Base-by-base conservation (phyloP, 2,113 vertebrate species). In the Hyaena hyaena region DNA sequence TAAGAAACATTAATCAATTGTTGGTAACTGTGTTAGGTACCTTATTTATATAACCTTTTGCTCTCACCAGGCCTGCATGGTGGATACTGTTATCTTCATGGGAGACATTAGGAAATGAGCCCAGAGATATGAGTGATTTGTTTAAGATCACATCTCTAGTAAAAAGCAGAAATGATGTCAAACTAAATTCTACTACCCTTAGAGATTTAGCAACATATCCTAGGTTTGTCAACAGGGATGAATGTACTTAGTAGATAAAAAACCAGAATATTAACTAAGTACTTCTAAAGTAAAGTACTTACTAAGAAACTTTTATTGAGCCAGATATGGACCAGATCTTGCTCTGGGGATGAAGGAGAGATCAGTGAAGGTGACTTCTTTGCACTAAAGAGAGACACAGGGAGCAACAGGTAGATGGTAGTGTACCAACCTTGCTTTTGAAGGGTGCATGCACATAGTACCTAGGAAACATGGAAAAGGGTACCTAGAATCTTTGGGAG, bases 241-340 rank as follows among this genome's bases (percentile, higher is more conserved):
- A 61, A 26, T 76, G 26, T 68, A 86, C 2, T 11, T 84, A 31
- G 61, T 85, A 69, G 21, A 61, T 61, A 61, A 61, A 90, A 90
- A 82, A n/a, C 53, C 43, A 55, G n/a, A 93, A 35, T 26, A 12
- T 80, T 92, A 89, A 81, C 33, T 85, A 63, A 93, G 7, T 55
- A 43, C 26, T 50, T 96, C 23, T 92, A 87, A 88, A 96, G 90
- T 55, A 45, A 91, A 88, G 45, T 76, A 17, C 48, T 61, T 90
- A 17, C 10, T 50, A 74, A 79, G 39, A 80, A 93, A 58, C 7
- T 35, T 94, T 80, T 45, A 55, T 43, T 69, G 31, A 93, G 66
- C 45, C 43, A 26, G 5, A 15, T 65, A 10, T 69, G 33, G 63
- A 6, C 50, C 43, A 39, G 48, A 33, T 61, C 39, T 23, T 71